Percentiles rank a stretch among this genome's conserved stretches.
Evolutionary conservation across 2,888 invertebrate species (phyloP).

Genomic region (Sminthurinus aureus): DNA sequence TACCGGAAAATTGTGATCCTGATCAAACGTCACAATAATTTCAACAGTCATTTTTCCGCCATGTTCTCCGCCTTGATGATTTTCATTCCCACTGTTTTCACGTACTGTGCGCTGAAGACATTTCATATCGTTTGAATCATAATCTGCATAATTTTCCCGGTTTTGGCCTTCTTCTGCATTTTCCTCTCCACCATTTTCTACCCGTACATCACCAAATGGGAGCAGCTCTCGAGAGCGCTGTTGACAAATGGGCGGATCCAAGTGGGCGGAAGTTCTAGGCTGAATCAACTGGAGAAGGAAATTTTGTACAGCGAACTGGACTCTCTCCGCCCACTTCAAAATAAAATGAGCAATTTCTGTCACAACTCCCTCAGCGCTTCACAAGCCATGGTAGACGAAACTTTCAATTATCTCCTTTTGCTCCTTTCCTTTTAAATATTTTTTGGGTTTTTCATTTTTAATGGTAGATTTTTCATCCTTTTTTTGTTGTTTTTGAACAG

Average conservation of each 20-base stretch:
- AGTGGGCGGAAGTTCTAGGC: neutral
- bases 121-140: neutral
- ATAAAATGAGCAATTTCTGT: neutral
- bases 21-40: neutral
- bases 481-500: too few species aligned
- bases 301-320: neutral
- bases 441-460: too few species aligned
- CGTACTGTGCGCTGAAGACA: neutral
- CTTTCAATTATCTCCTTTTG: neutral
- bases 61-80: neutral
- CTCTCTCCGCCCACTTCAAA: neutral
- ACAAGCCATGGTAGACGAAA: neutral
- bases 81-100: neutral
- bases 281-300: neutral
- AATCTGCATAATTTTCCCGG: neutral
- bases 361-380: neutral
- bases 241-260: neutral
- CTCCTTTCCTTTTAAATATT: neutral
- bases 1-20: neutral
- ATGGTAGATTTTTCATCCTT: too few species aligned
- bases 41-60: neutral
- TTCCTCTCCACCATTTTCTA: neutral
- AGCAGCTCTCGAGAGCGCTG: neutral
- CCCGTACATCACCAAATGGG: neutral
- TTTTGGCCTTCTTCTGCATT: neutral